These are phyloP conservation scores for Tinamus guttatus DNA, from an alignment of 2,113 vertebrate genomes.

Conservation along the genomic window DNA sequence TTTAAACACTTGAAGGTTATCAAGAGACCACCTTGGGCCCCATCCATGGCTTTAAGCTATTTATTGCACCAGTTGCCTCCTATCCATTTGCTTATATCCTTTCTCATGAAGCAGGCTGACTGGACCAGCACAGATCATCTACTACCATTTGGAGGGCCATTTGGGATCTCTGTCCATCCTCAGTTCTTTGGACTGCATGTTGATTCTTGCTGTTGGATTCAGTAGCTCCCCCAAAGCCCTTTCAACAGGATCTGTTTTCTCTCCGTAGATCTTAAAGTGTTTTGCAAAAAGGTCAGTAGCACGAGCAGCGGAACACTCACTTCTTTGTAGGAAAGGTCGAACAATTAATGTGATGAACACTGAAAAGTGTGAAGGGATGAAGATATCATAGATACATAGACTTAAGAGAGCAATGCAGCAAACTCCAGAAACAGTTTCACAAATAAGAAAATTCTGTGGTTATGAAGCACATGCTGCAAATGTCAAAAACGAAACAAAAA, in stretches of 20 bases:
- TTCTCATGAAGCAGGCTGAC: not conserved
- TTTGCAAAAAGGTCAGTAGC: not conserved
- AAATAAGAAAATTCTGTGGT: not conserved
- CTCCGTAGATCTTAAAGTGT: not conserved
- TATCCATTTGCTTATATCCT: not conserved
- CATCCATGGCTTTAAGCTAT: not conserved
- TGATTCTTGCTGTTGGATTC: not conserved
- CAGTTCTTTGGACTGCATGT: not conserved
- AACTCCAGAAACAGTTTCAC: not conserved
- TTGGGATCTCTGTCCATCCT: not conserved
- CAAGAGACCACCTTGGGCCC: not conserved
- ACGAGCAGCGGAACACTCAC: not conserved
- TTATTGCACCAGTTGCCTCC: not conserved
- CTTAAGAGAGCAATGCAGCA: not conserved
- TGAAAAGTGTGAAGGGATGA: not conserved
- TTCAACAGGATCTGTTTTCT: not conserved
- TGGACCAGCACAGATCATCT: not conserved
- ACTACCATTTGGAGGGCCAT: not conserved
- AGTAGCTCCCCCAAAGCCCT: not conserved
- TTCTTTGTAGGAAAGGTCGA: slow-evolving; percentile 23
- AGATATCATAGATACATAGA: not conserved
- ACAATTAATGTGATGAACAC: not conserved
- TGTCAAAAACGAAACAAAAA: not conserved
- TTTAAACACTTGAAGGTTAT: not conserved
- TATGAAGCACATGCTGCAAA: not conserved